phyloP scores from a whole-genome alignment of 2,113 vertebrate genomes.

The Nibea albiflora region DNA sequence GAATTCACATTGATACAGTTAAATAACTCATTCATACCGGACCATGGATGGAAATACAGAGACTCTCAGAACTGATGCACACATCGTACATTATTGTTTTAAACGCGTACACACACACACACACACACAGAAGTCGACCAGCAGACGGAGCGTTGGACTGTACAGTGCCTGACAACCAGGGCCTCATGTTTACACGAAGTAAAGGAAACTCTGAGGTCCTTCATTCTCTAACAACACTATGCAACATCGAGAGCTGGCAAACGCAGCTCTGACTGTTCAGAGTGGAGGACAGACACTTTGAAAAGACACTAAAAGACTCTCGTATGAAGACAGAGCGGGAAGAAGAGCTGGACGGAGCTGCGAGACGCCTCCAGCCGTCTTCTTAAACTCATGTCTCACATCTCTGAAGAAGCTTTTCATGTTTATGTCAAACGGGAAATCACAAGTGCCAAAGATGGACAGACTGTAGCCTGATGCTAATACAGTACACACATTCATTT shows the following conservation, averaged over 20 bases:
- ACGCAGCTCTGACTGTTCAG: slow-evolving; percentile 37
- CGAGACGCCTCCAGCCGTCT: background rate
- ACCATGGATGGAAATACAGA: background rate
- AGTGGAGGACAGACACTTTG: background rate
- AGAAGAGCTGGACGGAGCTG: slow-evolving; percentile 8
- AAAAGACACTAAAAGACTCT: slow-evolving; percentile 51
- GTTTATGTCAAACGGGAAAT: slow-evolving; percentile 36
- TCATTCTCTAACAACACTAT: slow-evolving; percentile 57
- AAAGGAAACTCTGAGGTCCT: slow-evolving; percentile 1
- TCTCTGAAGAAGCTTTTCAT: background rate
- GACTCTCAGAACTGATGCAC: background rate
- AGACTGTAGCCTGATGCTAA: background rate
- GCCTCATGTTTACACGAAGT: slow-evolving; percentile 35
- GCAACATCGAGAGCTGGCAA: slow-evolving; percentile 37
- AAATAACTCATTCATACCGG: background rate
- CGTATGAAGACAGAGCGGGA: slow-evolving; percentile 1
- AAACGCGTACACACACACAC: background rate
- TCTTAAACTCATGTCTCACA: background rate
- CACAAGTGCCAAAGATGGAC: slow-evolving; percentile 68
- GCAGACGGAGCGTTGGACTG: slow-evolving; percentile 16
- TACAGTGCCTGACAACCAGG: slow-evolving; percentile 15
- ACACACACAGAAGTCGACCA: background rate
- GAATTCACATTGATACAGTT: background rate
- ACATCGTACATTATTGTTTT: background rate
- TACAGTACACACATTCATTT: background rate